Evolutionary conservation across 1,140 invertebrate genomes (phyloP), one percentile per base, ranked within the genome.

Genomic region (Lysiphlebus fabarum): DNA sequence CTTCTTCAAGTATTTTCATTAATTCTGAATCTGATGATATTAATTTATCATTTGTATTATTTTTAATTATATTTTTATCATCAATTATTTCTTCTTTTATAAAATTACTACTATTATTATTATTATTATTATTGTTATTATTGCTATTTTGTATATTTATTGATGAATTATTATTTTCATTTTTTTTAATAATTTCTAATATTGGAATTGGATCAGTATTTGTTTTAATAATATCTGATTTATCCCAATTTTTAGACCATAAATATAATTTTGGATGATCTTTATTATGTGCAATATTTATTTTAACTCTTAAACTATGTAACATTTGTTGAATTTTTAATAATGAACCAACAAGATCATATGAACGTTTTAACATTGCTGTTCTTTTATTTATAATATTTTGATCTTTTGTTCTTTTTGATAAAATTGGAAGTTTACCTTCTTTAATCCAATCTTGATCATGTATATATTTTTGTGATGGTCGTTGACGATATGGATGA

Each of bases 401-500:
- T 77, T 61, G 82, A 62, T 78, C 70, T 55, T 73, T 73, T 10
- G 68, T 62, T 62, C 78, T 65, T 62, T 74, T 69, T 37, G 74
- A 62, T 54, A 82, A 70, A 56, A 77, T 84, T 3, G 90, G 86
- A 59, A 95, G 73, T 69, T 86, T 84, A 10, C 93, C 93, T 68
- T 91, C 86, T 65, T 88, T 91, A 14, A 95, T 78, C 85, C 92
- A 93, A 70, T 94, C 91, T 72, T 95, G 91, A 78, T 92, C 90
- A 72, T 93, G 89, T 38, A 86, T 81, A 74, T 89, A 93, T 38
- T 86, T 86, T 71, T 83, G 85, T 0, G 87, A 89, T 43, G 81
- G 80, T 53, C 90, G 82, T 64, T 86, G 87, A 12, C 85, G 83
- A 43, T 81, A 82, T 7, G 94, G 90, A 82, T 93, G 84, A 57